Base-by-base conservation (phyloP, 2,113 vertebrate species). In the Microtus richardsoni region DNA sequence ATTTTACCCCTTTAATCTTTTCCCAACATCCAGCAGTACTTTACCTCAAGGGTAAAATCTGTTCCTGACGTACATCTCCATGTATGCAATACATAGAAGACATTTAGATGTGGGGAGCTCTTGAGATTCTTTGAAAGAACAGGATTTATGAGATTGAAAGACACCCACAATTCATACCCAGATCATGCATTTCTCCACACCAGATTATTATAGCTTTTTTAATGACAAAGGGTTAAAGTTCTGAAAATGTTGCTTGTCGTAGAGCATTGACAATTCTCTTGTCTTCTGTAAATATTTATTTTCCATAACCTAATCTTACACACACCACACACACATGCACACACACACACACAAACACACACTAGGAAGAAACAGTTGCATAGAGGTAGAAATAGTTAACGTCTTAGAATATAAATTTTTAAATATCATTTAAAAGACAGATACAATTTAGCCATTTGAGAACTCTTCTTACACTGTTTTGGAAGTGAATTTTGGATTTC, bases 71-170 rank as follows among this genome's bases (percentile, higher is more conserved):
- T 96, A 60, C 24, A 60, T 91, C 11, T 49, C 49, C 49, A 68
- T 73, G 89, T 74, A 96, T 97, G 86, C 78, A 89, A 70, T 96
- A 91, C 74, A 96, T 97, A 88, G 70, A 88, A 85, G 92, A 94
- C 77, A 75, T 88, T 97, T 97, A 83, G 96, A 93, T 92, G 97
- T 90, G 77, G 78, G 70, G 10, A 92, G 92, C 47, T 71, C 33
- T 92, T 88, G 79, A 75, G 62, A 78, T 74, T 92, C 97, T 97
- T 97, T 95, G 84, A 97, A 90, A 95, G 22, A 93, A 78, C 86
- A 84, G 52, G 19, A 96, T 98, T 97, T 98, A 80, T 75, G 94
- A 97, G 71, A 91, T 97, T 97, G 94, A 97, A 97, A 97, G 44
- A 80, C 85, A 95, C 68, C 96, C 73, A 94, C 36, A 97, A 77